Base-by-base conservation (phyloP, 2,888 invertebrate genomes). In the Ferdinandea cuprea region DNA sequence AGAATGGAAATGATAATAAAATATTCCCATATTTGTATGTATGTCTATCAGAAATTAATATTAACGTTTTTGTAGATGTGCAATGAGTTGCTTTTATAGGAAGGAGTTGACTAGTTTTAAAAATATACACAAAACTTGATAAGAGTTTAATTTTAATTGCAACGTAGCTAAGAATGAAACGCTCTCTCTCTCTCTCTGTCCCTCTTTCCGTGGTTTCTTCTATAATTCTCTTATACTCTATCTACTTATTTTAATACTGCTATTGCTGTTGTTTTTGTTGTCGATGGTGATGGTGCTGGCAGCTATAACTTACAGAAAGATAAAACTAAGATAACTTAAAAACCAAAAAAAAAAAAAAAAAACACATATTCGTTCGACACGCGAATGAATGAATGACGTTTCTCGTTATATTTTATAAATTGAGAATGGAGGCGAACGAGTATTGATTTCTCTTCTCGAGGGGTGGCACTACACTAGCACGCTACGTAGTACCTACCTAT, bases 361-460 rank as follows among this genome's bases (percentile, higher is more conserved):
- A 40, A 50, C 9, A 32, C n/a, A n/a, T n/a, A n/a, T n/a, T n/a
- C 73, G 25, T 58, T 28, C 76, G 76, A 63, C 69, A 78, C 78
- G 72, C 83, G 72, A 83, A 73, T 73, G 78, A 83, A 68, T 81
- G 76, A 81, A 68, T 65, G 48, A 17, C 30, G 19, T 44, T 7
- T 11, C 35, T 56, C 46, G 35, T 21, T n/a, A 19, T n/a, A n/a
- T n/a, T n/a, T n/a, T n/a, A n/a, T 21, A 32, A 42, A 32, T 46
- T 58, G 42, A 50, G 48, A 15, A 48, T 52, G 40, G 48, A 65
- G 52, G 61, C 81, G 66, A 50, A 46, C 76, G 61, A 35, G 28
- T 76, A 65, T 83, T 73, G 83, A 83, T 83, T 83, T 83, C 63
- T 78, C 44, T 72, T 73, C 17, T 56, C 44, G 72, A 21, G 78